Evolutionary conservation across 2,797 vertebrate species (phyloP).

Genomic region (Scarus forsteni): DNA sequence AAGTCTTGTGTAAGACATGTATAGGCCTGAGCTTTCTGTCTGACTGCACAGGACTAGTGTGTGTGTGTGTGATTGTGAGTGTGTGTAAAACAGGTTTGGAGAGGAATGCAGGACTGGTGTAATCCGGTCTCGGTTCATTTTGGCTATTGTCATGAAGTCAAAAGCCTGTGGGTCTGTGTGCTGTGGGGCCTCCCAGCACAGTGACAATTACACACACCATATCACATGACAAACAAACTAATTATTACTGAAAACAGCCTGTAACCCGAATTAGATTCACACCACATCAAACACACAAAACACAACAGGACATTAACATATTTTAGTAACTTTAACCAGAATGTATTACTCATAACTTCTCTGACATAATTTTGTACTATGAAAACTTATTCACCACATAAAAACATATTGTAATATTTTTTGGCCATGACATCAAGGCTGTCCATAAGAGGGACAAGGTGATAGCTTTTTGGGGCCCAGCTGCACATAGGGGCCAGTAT

Average conservation of each 20-base stretch:
- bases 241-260: conserved; percentile 4
- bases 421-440: too few species aligned
- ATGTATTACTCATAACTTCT: not conserved
- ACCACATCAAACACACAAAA: conserved; percentile 16
- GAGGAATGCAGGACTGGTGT: conserved; percentile 79
- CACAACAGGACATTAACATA: not conserved
- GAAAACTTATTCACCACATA: not conserved
- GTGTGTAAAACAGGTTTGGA: conserved; percentile 76
- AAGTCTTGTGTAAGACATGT: conserved; percentile 57
- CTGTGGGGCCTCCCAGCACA: conserved; percentile 55
- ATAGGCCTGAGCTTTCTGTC: conserved; percentile 64
- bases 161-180: conserved; percentile 65
- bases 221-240: conserved; percentile 28
- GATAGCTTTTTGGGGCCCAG: too few species aligned
- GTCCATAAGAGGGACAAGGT: too few species aligned
- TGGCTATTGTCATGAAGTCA: conserved; percentile 73
- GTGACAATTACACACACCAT: conserved; percentile 55
- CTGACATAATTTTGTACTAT: not conserved
- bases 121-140: conserved; percentile 79
- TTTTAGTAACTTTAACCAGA: conserved; percentile 4
- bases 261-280: conserved; percentile 13
- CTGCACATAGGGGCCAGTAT: too few species aligned
- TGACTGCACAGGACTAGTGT: conserved; percentile 61
- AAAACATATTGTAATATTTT: conserved; percentile 8
- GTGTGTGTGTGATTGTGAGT: conserved; percentile 35